Conservation (phyloP, 2,888 invertebrate species). For the Drosophila ustulata region DNA sequence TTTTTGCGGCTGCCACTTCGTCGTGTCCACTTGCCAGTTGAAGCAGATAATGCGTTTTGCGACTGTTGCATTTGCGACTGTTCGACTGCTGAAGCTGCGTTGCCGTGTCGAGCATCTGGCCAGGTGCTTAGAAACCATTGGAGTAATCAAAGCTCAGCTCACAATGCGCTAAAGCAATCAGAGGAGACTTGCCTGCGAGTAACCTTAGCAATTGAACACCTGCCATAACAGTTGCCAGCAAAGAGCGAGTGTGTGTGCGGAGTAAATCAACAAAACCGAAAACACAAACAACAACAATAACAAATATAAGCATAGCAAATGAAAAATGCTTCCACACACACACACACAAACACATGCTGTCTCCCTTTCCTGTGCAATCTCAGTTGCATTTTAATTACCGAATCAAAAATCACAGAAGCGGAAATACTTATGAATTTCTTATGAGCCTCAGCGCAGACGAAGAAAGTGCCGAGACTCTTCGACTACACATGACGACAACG, state of each 20-base stretch:
- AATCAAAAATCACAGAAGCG: slow-evolving; percentile 83
- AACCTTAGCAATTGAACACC: slow-evolving; percentile 58
- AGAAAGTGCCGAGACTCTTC: slow-evolving; percentile 52
- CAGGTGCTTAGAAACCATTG: slow-evolving; percentile 75
- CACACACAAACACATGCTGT: neutral
- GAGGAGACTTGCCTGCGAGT: slow-evolving; percentile 9
- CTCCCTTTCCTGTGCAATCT: slow-evolving; percentile 62
- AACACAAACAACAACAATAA: slow-evolving; percentile 61
- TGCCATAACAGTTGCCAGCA: slow-evolving; percentile 59
- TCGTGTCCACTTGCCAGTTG: slow-evolving; percentile 67
- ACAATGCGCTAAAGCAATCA: slow-evolving; percentile 72
- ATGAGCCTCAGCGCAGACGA: slow-evolving; percentile 66
- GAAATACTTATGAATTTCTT: slow-evolving; percentile 84
- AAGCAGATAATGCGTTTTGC: slow-evolving; percentile 79
- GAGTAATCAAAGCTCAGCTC: slow-evolving; percentile 76
- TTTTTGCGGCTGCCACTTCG: slow-evolving; percentile 13
- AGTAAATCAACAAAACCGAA: slow-evolving; percentile 60
- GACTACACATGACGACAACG: slow-evolving; percentile 1
- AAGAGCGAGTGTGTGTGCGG: slow-evolving; percentile 22
- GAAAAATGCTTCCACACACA: slow-evolving; percentile 43
- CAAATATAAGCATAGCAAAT: slow-evolving; percentile 49
- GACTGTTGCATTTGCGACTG: slow-evolving; percentile 67
- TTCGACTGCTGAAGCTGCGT: neutral
- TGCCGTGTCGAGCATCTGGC: slow-evolving; percentile 40
- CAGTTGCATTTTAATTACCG: slow-evolving; percentile 84